Conservation (phyloP, 2,888 invertebrate species). For the Drosophila mimica region DNA sequence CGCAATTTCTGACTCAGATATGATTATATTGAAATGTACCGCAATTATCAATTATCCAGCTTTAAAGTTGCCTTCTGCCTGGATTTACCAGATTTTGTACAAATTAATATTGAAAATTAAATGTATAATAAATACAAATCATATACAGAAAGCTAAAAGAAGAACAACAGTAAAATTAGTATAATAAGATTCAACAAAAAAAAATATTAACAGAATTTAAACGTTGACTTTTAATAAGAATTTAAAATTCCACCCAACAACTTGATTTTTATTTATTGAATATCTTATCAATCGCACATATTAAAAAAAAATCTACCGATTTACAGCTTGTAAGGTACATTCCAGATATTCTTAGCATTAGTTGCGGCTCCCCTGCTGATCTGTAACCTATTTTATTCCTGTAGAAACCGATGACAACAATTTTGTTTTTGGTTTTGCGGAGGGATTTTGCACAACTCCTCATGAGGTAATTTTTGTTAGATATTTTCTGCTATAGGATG, state of each 20-base stretch:
- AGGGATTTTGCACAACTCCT: not conserved
- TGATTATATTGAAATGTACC: no score
- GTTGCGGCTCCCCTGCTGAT: not conserved
- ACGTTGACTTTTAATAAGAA: not conserved
- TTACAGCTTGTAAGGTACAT: not conserved
- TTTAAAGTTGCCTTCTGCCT: not conserved
- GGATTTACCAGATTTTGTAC: not conserved
- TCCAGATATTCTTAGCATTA: not conserved
- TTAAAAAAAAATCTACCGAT: not conserved
- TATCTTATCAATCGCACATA: not conserved
- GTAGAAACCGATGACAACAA: no score
- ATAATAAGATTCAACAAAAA: no score
- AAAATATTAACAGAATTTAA: no score
- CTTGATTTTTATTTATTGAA: not conserved
- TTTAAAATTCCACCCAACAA: not conserved
- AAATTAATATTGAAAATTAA: not conserved
- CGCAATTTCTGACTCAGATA: no score
- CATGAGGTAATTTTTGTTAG: not conserved
- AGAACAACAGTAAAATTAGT: not conserved
- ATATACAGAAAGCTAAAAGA: not conserved
- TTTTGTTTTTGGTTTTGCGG: not conserved
- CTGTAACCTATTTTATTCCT: not conserved
- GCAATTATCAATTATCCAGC: not conserved
- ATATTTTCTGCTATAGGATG: not conserved
- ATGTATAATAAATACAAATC: no score